phyloP scores from a whole-genome alignment of 1,140 invertebrate species.

The Lepidurus couesii region DNA sequence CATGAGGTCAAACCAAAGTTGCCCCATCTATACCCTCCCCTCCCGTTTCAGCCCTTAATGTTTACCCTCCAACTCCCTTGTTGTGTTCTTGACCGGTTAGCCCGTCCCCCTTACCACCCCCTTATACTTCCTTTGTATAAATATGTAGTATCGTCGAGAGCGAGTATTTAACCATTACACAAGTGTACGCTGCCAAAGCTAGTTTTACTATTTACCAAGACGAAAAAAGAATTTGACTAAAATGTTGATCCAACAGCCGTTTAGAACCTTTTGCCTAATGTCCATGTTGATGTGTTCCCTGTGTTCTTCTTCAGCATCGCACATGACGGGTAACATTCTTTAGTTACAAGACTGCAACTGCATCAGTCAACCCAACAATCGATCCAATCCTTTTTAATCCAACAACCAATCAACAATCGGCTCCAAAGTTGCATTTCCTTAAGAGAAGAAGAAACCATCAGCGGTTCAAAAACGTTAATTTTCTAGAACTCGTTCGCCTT shows the following conservation, averaged over 20 bases:
- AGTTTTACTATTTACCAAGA: neutral
- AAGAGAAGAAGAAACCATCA: too few relatives aligned
- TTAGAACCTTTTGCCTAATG: neutral
- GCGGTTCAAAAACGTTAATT: too few relatives aligned
- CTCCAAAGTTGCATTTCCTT: too few relatives aligned
- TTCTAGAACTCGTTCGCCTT: too few relatives aligned
- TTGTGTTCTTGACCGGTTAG: neutral
- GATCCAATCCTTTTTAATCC: too few relatives aligned
- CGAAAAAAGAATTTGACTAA: neutral
- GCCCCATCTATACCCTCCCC: neutral
- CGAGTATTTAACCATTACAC: conserved; percentile 4
- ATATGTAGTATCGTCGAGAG: neutral
- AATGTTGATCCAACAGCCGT: neutral
- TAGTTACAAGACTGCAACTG: neutral
- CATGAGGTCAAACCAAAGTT: neutral
- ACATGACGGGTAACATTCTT: neutral
- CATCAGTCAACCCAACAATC: neutral
- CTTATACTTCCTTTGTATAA: conserved; percentile 4
- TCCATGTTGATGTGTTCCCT: conserved; percentile 2
- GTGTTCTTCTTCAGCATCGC: neutral
- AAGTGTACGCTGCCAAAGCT: neutral
- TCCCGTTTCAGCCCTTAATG: neutral
- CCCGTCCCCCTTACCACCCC: neutral
- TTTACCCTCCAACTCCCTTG: neutral
- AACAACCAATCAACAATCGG: too few relatives aligned